phyloP scores from a whole-genome alignment of 2,888 invertebrate species.

The Parapristionchus giblindavisi region DNA sequence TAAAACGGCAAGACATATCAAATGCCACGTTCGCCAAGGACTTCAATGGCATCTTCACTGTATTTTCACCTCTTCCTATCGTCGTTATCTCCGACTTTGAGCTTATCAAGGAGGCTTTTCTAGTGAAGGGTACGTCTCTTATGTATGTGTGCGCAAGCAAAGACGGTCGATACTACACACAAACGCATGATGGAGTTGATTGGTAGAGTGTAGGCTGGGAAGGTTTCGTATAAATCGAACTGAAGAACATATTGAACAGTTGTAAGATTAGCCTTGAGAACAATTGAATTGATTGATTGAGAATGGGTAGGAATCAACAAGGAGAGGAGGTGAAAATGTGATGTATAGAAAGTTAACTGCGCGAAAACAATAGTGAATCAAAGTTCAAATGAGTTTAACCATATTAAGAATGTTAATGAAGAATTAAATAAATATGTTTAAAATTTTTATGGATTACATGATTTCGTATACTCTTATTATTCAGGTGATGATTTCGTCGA shows the following conservation, averaged over 20 bases:
- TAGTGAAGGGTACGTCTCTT: conserved; percentile 5
- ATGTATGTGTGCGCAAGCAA: background rate
- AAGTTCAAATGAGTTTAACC: background rate
- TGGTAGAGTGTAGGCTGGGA: no score
- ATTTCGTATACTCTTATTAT: background rate
- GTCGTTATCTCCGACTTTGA: background rate
- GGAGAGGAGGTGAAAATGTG: no score
- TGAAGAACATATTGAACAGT: no score
- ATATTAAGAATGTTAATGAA: background rate
- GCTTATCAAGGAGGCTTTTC: conserved; percentile 15
- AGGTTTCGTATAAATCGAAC: no score
- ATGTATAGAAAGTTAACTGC: no score
- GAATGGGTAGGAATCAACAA: no score
- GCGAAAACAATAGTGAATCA: no score
- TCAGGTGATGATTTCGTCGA: conserved; percentile 20
- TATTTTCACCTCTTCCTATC: background rate
- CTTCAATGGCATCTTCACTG: conserved; percentile 18
- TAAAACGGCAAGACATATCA: background rate
- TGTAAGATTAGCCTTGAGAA: no score
- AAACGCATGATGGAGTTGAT: no score
- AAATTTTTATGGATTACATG: background rate
- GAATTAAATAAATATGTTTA: background rate
- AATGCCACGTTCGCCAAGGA: background rate
- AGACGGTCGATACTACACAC: no score
- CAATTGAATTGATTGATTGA: no score